Evolutionary conservation across 2,113 vertebrate genomes (phyloP).

Genomic region (Anguilla rostrata): DNA sequence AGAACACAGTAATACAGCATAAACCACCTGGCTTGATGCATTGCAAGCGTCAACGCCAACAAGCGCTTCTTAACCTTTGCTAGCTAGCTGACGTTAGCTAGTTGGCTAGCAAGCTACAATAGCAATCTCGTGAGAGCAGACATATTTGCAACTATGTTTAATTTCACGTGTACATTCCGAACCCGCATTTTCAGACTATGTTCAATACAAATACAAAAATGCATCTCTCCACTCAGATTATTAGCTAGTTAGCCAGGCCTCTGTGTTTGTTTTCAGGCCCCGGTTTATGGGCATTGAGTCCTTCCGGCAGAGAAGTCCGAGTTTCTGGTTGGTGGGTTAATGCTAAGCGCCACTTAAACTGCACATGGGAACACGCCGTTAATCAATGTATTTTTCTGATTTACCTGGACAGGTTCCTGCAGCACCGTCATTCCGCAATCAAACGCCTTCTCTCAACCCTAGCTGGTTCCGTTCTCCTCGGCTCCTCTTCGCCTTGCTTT

Average conservation of each 20-base stretch:
- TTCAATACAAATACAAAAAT: not conserved
- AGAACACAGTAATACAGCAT: not conserved
- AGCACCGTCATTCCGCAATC: conserved; percentile 73
- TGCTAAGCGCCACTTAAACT: not conserved
- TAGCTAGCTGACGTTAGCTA: not conserved
- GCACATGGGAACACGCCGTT: not conserved
- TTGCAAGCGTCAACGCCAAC: not conserved
- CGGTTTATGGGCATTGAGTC: conserved; percentile 34
- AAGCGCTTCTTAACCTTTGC: conserved; percentile 3
- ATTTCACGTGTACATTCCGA: not conserved
- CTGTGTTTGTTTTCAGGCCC: conserved; percentile 24
- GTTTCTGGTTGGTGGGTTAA: not conserved
- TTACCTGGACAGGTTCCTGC: conserved; percentile 77
- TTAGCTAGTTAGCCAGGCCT: conserved; percentile 1
- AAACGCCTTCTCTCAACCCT: conserved; percentile 33
- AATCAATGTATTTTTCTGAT: not conserved
- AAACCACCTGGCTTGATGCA: not conserved
- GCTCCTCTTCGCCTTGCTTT: conserved; percentile 48
- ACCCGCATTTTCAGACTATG: not conserved
- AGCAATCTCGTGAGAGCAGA: not conserved
- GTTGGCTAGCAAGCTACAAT: not conserved
- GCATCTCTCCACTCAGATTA: not conserved
- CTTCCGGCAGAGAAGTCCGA: conserved; percentile 5
- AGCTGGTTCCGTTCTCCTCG: conserved; percentile 38
- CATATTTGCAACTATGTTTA: not conserved